Evolutionary conservation across 92 coral and sea anemone genomes (phyloP), one percentile per base, ranked within the genome.

Genomic region (Parazoanthus atlanticus): DNA sequence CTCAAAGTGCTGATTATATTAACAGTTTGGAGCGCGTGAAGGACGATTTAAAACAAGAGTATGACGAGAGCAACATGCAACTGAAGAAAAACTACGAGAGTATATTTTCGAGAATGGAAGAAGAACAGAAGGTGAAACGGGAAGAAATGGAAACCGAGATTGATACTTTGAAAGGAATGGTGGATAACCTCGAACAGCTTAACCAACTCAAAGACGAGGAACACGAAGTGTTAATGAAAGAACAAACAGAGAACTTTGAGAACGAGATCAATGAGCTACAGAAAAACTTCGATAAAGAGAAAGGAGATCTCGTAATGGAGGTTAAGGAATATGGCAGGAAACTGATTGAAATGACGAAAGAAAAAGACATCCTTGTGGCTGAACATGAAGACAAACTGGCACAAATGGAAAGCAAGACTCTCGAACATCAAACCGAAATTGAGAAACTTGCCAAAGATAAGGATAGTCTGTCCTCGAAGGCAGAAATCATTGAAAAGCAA

Each of bases 101-200:
- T 61, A 86, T 95, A 65, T 93, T 93, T 56, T 89, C 94, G 36
- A 94, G 89, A 89, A 93, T 89, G 92, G 94, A 93, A 54, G 96
- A 95, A 23, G 98, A 95, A 54, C 91, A 95, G 78, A 92, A 94
- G 49, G 88, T 61, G 8, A 94, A 88, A 71, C 71, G 92, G n/a
- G 92, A 93, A 70, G 98, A 95, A 84, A 81, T 93, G 40, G 94
- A 93, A 79, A 90, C 93, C 7, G 96, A 95, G 76, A 91, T 93
- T n/a, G 94, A 90, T 58, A 91, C 98, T 43, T 84, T 95, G 91
- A 93, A 93, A 89, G 98, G 96, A 6, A 95, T 95, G 98, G 98
- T 95, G 61, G 98, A 93, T 41, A 95, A 91, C 78, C 93, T 95
- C 40, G 98, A 95, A 52, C 98, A 95, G 88, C 91, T 95, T 29